Evolutionary conservation across 2,797 vertebrate genomes (phyloP).

Genomic region (Sternarchorhynchus goeldii): DNA sequence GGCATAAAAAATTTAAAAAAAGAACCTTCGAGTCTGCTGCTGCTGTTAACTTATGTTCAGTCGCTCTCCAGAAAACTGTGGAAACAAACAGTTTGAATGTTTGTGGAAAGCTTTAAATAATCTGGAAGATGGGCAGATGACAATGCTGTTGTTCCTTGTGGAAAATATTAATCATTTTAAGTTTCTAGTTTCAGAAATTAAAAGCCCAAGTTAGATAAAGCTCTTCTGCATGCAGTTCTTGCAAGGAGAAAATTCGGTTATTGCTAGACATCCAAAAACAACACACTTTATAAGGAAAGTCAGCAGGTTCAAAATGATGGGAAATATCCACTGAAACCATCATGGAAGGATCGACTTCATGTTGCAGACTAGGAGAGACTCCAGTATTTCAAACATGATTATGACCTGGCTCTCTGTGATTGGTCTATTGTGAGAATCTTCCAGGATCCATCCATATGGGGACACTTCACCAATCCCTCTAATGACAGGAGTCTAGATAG

Average conservation of each 20-base stretch:
- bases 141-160: not conserved
- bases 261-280: too few species aligned
- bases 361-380: not conserved
- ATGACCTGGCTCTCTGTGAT: constrained; percentile 4
- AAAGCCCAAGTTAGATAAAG: not conserved
- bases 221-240: too few species aligned
- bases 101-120: not conserved
- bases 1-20: not conserved
- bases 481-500: constrained; percentile 23
- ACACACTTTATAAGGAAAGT: constrained; percentile 1
- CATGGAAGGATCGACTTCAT: not conserved
- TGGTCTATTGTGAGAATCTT: constrained; percentile 1
- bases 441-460: constrained; percentile 15
- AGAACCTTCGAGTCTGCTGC: constrained; percentile 6
- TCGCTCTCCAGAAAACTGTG: constrained; percentile 5
- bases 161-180: not conserved
- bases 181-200: not conserved
- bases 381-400: constrained; percentile 17
- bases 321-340: not conserved
- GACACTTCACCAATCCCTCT: constrained; percentile 3
- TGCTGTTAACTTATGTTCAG: constrained; percentile 13
- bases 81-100: not conserved
- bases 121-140: not conserved
- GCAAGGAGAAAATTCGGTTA: too few species aligned
- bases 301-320: not conserved